These are phyloP conservation scores for Phycodurus eques DNA, from an alignment of 2,113 vertebrate species.

Conservation along the genomic window DNA sequence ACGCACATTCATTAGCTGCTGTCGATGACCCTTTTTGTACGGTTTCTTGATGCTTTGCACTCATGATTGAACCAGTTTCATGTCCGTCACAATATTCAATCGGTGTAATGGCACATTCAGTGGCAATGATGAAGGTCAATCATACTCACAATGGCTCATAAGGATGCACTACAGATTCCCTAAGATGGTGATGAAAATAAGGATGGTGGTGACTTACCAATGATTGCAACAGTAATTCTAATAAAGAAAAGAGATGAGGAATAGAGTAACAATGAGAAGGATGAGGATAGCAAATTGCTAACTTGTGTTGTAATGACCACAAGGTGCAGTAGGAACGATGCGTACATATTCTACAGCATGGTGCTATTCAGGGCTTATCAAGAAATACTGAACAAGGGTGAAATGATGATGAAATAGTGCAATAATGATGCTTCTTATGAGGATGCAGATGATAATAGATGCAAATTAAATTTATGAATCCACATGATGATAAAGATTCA, in stretches of 20 bases:
- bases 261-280: neutral
- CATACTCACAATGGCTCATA: neutral
- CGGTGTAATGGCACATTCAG: no score
- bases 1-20: neutral
- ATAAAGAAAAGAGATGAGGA: neutral
- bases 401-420: neutral
- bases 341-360: neutral
- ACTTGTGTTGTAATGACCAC: neutral
- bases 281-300: neutral
- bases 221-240: neutral
- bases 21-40: neutral
- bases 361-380: neutral
- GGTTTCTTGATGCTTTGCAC: neutral
- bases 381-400: neutral
- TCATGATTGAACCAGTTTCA: neutral
- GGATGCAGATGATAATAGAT: neutral
- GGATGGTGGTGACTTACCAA: neutral
- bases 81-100: neutral
- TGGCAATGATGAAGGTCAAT: neutral
- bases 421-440: neutral
- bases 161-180: neutral
- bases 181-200: neutral
- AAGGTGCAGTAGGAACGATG: neutral
- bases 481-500: neutral
- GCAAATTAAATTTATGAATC: neutral